These are phyloP conservation scores for Oscheius sp. DNA, from an alignment of 2,888 invertebrate species.

Conservation along the genomic window DNA sequence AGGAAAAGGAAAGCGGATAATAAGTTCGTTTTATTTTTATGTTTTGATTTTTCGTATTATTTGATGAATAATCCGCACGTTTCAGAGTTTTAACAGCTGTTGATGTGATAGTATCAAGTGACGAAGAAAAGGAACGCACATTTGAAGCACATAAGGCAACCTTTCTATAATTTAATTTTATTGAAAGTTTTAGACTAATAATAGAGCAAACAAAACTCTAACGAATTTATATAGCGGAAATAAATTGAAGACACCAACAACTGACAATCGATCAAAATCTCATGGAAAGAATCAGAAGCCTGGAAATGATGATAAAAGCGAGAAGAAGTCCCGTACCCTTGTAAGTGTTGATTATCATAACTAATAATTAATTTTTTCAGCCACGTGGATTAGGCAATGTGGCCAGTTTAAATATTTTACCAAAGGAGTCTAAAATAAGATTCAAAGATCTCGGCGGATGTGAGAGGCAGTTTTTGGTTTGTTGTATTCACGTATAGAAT, in stretches of 20 bases:
- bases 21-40: neutral
- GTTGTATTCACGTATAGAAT: neutral
- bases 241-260: conserved; percentile 4
- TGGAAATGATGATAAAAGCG: neutral
- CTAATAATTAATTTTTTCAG: neutral
- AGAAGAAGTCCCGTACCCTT: neutral
- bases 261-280: conserved; percentile 50
- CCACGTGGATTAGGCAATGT: conserved; percentile 53
- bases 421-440: conserved; percentile 44
- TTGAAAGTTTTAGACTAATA: conserved; percentile 41
- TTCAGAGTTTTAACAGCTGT: neutral
- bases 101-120: conserved; percentile 39
- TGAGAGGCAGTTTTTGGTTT: conserved; percentile 62
- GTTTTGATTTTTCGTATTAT: conserved; percentile 7
- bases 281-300: neutral
- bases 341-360: too few relatives aligned
- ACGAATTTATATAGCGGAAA: conserved; percentile 45
- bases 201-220: conserved; percentile 54
- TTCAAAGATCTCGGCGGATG: conserved; percentile 65
- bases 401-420: conserved; percentile 37
- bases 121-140: conserved; percentile 40
- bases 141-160: conserved; percentile 35
- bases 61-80: neutral
- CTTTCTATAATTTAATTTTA: neutral
- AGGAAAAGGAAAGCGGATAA: conserved; percentile 30